phyloP scores from a whole-genome alignment of 2,797 vertebrate genomes.

The Hemitrygon akajei region DNA sequence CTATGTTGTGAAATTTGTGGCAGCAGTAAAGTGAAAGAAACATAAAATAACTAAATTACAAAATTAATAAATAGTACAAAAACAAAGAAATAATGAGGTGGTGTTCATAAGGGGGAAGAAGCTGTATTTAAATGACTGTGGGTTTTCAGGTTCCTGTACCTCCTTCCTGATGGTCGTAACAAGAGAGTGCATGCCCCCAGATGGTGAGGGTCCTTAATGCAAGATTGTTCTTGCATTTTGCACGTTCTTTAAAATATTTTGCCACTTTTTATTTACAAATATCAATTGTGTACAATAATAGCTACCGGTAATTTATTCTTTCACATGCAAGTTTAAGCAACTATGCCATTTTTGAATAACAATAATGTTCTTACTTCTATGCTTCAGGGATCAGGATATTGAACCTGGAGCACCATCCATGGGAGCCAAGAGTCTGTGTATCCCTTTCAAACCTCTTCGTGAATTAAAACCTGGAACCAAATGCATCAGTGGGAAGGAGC shows the following conservation, averaged over 20 bases:
- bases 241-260: not conserved
- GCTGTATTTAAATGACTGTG: too few relatives aligned
- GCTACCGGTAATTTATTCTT: not conserved
- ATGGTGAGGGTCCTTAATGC: not conserved
- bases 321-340: not conserved
- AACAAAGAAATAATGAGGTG: too few relatives aligned
- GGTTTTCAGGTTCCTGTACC: too few relatives aligned
- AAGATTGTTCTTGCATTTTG: not conserved
- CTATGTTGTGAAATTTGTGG: too few relatives aligned
- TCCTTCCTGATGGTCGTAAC: too few relatives aligned
- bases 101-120: too few relatives aligned
- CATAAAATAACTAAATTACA: too few relatives aligned
- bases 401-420: conserved; percentile 93
- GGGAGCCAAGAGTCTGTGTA: conserved; percentile 96
- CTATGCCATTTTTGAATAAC: not conserved
- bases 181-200: too few relatives aligned
- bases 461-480: conserved; percentile 67
- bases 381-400: conserved; percentile 84
- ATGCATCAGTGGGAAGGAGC: conserved; percentile 78
- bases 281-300: not conserved
- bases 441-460: conserved; percentile 82
- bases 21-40: too few relatives aligned
- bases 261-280: not conserved
- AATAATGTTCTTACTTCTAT: not conserved
- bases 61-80: too few relatives aligned